A percentile compares a stretch with the other conserved stretches of the same genome.
phyloP scores from a whole-genome alignment of 2,888 invertebrate species.

The Oxytorus armatus region DNA sequence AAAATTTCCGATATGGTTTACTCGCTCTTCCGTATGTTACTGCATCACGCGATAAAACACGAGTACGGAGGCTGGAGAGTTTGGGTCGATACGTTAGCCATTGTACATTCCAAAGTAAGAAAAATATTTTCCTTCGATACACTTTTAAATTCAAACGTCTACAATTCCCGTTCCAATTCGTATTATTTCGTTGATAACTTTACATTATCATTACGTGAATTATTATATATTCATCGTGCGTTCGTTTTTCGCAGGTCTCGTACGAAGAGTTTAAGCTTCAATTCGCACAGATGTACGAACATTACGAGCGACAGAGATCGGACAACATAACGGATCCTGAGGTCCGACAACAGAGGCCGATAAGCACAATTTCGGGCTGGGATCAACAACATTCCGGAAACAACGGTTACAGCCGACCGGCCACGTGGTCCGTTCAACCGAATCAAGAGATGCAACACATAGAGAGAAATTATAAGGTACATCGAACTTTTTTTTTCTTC shows the following conservation, averaged over 20 bases:
- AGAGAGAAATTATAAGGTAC: conserved; percentile 79
- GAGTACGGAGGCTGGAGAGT: conserved; percentile 99
- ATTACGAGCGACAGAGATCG: conserved; percentile 96
- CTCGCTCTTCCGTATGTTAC: conserved; percentile 97
- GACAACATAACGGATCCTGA: conserved; percentile 98
- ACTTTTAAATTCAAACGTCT: background rate
- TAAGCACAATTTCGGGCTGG: conserved; percentile 98
- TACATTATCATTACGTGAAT: background rate
- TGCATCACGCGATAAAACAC: conserved; percentile 99
- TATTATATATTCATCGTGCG: too few species aligned
- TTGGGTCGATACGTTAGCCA: conserved; percentile 99
- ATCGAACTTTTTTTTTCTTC: conserved; percentile 7
- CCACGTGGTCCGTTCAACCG: conserved; percentile 80
- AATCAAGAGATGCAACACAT: conserved; percentile 79
- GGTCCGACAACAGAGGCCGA: conserved; percentile 95
- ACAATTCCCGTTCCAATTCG: too few species aligned
- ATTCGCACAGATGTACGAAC: conserved; percentile 98
- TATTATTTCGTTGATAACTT: too few species aligned
- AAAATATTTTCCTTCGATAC: background rate
- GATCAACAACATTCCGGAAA: conserved; percentile 87
- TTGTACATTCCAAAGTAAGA: conserved; percentile 98
- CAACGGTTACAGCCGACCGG: conserved; percentile 81
- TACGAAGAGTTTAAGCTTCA: conserved; percentile 99
- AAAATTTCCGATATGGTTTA: conserved; percentile 99
- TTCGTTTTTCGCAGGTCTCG: conserved; percentile 89